Evolutionary conservation across 1,140 invertebrate genomes (phyloP), one percentile per base, ranked within the genome.

Genomic region (Sipha flava): DNA sequence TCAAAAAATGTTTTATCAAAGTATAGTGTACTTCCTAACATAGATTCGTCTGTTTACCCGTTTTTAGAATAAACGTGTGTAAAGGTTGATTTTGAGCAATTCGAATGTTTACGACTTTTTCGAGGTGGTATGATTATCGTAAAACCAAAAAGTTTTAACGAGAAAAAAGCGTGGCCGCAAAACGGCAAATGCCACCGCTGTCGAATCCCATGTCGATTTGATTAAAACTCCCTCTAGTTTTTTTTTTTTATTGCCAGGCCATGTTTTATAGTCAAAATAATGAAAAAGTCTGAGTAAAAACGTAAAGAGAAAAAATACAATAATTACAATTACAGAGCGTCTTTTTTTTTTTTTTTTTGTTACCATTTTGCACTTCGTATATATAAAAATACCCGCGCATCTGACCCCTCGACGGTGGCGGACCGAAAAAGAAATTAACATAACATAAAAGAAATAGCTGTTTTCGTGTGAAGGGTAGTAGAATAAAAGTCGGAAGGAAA

Each of bases 401-500:
- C 59, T 77, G 73, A 77, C 73, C 73, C 73, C 52, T 77, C 73
- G 52, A 77, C 73, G 26, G 72, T 52, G 45, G 34, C 64, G n/a
- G 72, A 54, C 72, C 47, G 34, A 77, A 59, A 77, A 77, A 77
- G 73, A 77, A 77, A 77, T 77, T 77, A 77, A 77, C 73, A 77
- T 77, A 77, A 77, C 73, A 59, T 77, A 77, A 77, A 77, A 77
- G 73, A 77, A 77, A 77, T 77, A 77, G 73, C 73, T 77, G 73
- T 77, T 77, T 77, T 59, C 73, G 49, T 29, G 49, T 59, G 73
- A 77, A 77, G 73, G 73, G 73, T 77, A 57, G 49, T 43, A 47
- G 49, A 54, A 57, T 57, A 77, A 77, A 77, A 77, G 73, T 77
- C 73, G 73, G 73, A 77, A 77, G 73, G 73, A 77, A 77, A 77